Base-by-base conservation (phyloP, 2,113 vertebrate species). In the Seriola rivoliana region DNA sequence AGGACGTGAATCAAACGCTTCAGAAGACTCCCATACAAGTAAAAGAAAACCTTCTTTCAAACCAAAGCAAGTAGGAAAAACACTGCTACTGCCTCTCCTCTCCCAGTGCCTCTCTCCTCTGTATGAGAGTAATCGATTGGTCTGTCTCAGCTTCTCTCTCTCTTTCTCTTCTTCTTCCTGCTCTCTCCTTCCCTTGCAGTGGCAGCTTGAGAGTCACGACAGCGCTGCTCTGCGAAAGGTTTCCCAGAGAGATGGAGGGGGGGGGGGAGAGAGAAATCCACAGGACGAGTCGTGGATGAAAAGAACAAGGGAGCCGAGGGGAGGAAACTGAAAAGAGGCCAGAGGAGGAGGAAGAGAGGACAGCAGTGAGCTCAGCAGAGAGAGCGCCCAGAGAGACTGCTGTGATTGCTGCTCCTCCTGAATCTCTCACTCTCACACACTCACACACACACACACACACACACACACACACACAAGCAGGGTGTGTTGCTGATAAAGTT, bases 371-470 rank as follows among this genome's bases (percentile, higher is more conserved):
- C 82, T 77, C 50, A 44, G 73, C 82, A 46, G 71, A 85, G 62
- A 81, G 82, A 89, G 71, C 66, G 67, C 68, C 83, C 83, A 84
- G 76, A 76, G 84, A 94, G 90, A 85, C 90, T 85, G 85, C 85
- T 91, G 86, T 89, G 89, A 85, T 85, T 93, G 90, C 90, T 85
- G 92, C 92, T 91, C 91, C 91, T 89, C 84, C 91, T 90, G 88
- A 85, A 87, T 87, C 80, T 76, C 81, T n/a, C 67, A 6, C 77
- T 0, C 29, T 25, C 25, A 77, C 78, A 80, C 46, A 77, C 38
- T 69, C 78, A 64, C 75, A 29, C 65, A 9, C 78, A 9, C 65
- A 36, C 65, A 25, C 65, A 17, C 50, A 3, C 69, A 36, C 54
- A 36, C 62, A 46, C 78, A 36, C 54, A 64, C 76, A 62, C 86